A percentile compares a stretch with the other conserved stretches of the same genome.
Conservation (phyloP, 2,888 invertebrate species). For the Drosophila rubida region DNA sequence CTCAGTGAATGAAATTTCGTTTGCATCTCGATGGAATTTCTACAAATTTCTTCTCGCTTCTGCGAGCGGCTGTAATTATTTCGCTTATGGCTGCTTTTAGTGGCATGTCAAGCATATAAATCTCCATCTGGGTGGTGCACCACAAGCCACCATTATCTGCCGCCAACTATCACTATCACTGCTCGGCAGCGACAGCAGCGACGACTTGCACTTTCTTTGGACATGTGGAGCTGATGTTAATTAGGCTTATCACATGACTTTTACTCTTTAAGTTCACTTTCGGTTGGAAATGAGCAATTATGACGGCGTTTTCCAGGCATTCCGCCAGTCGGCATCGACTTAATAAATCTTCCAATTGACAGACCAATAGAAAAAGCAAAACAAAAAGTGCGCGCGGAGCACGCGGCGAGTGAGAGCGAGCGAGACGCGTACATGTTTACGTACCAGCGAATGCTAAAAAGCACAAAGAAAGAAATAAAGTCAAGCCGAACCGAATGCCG, state of each 20-base stretch:
- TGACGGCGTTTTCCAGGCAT: slow-evolving; percentile 49
- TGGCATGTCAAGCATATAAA: slow-evolving; percentile 28
- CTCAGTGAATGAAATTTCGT: not conserved
- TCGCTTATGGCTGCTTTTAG: slow-evolving; percentile 1
- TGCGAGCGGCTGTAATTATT: not conserved
- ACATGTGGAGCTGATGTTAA: slow-evolving; percentile 25
- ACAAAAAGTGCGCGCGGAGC: not conserved
- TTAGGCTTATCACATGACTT: slow-evolving; percentile 60
- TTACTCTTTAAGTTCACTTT: slow-evolving; percentile 68
- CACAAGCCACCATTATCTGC: not conserved
- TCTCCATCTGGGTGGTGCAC: slow-evolving; percentile 13
- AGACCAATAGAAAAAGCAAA: slow-evolving; percentile 34
- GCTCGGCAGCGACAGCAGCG: not conserved
- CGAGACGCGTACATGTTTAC: slow-evolving; percentile 8
- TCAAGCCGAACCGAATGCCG: slow-evolving; percentile 16
- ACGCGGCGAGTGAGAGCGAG: not conserved
- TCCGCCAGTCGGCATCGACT: slow-evolving; percentile 43
- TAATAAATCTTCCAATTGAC: slow-evolving; percentile 69
- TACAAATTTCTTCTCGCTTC: not conserved
- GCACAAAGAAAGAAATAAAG: not conserved
- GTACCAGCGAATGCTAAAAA: slow-evolving; percentile 35
- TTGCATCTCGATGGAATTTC: not conserved
- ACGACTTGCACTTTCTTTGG: slow-evolving; percentile 65
- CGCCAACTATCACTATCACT: not conserved
- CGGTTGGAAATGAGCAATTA: slow-evolving; percentile 68